Conservation (phyloP, 2,797 vertebrate species). For the Aselliscus stoliczkanus region DNA sequence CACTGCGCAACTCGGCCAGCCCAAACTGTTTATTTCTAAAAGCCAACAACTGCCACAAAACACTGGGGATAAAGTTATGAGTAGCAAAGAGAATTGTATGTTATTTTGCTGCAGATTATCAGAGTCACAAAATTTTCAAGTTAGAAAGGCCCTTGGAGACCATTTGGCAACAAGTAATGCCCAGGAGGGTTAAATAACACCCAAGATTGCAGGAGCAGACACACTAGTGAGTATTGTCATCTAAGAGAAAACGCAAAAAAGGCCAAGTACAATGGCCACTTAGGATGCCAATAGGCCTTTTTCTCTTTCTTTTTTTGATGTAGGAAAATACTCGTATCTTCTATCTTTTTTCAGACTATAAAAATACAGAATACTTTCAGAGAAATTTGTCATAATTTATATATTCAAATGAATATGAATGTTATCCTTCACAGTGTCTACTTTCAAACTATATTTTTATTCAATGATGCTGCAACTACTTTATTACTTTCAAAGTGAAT, state of each 20-base stretch:
- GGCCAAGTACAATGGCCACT: neutral
- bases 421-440: neutral
- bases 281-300: neutral
- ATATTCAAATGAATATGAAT: neutral
- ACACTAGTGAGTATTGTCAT: neutral
- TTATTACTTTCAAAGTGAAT: neutral
- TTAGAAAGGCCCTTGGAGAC: neutral
- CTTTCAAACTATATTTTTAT: neutral
- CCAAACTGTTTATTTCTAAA: constrained; percentile 52
- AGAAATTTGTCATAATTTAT: neutral
- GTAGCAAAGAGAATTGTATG: neutral
- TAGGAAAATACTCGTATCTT: neutral
- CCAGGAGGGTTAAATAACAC: neutral
- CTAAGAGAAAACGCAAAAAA: neutral
- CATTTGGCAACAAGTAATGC: neutral
- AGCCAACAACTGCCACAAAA: constrained; percentile 29
- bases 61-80: neutral
- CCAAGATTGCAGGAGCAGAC: neutral
- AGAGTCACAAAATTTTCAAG: neutral
- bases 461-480: neutral
- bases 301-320: neutral
- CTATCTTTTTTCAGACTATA: neutral
- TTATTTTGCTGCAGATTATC: neutral
- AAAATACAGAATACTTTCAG: neutral
- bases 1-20: too few relatives aligned